Evolutionary conservation across 2,888 invertebrate species (phyloP).

Genomic region (Barypeithes pellucidus): DNA sequence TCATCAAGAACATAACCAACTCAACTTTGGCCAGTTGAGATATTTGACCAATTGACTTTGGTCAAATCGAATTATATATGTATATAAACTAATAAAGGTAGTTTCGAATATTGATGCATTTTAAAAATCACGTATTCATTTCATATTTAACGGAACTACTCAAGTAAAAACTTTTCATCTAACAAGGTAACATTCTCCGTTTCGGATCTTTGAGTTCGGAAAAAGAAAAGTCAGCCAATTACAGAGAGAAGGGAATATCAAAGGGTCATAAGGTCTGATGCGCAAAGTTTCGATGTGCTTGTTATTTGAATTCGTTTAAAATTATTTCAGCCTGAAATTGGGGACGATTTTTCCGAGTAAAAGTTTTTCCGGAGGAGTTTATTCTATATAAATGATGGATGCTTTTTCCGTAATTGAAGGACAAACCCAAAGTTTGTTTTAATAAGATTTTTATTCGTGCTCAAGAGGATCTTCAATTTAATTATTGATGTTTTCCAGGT

Average conservation of each 20-base stretch:
- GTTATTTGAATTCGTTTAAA: conserved; percentile 54
- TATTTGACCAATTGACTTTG: too few relatives aligned
- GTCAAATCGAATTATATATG: too few relatives aligned
- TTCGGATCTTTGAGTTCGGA: conserved; percentile 40
- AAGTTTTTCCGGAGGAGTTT: conserved; percentile 20
- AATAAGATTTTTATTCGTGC: neutral
- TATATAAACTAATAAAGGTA: too few relatives aligned
- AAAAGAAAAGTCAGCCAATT: conserved; percentile 54
- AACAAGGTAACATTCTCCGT: conserved; percentile 60
- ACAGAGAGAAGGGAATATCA: conserved; percentile 52
- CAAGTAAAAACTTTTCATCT: conserved; percentile 62
- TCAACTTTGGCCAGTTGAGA: too few relatives aligned
- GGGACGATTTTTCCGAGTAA: conserved; percentile 26
- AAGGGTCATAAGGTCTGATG: conserved; percentile 53
- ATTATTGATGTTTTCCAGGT: neutral
- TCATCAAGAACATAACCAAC: too few relatives aligned
- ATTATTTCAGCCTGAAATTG: conserved; percentile 49
- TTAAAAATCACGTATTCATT: conserved; percentile 53
- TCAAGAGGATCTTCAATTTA: neutral
- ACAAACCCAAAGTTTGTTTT: conserved; percentile 2
- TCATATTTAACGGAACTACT: conserved; percentile 62
- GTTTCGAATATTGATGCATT: neutral
- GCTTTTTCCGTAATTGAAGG: conserved; percentile 16
- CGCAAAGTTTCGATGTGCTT: conserved; percentile 53
- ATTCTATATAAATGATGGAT: conserved; percentile 23